Conservation (phyloP, 2,797 vertebrate genomes). For the Tapera naevia region DNA sequence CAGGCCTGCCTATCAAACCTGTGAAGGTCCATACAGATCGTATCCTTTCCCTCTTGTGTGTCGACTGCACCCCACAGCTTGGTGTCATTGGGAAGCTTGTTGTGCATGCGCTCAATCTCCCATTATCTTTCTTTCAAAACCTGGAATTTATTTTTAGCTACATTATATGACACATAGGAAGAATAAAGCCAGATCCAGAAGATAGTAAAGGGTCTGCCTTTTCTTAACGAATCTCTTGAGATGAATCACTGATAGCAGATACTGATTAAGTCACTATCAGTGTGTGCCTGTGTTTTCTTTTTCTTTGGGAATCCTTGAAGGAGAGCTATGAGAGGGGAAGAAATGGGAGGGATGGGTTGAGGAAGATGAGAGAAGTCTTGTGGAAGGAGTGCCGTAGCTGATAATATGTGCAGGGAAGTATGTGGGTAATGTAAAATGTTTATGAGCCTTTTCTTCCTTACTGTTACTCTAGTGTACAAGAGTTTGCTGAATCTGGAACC, state of each 20-base stretch:
- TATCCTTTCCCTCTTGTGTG: no score
- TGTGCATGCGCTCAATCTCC: no score
- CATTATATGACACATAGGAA: neutral
- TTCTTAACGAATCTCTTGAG: neutral
- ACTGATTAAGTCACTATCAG: neutral
- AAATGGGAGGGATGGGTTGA: fast-evolving
- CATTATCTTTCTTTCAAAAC: neutral
- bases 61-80: no score
- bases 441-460: neutral
- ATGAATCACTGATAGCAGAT: neutral
- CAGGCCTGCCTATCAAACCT: no score
- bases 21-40: no score
- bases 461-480: fast-evolving
- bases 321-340: neutral
- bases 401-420: fast-evolving
- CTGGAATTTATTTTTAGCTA: neutral
- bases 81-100: no score
- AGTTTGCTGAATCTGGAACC: neutral
- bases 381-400: fast-evolving
- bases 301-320: neutral
- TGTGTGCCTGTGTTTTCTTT: neutral
- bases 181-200: neutral
- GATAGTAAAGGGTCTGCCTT: neutral
- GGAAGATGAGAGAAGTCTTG: fast-evolving
- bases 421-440: fast-evolving